Conservation (phyloP, 2,888 invertebrate genomes). For the Diarsia dahlii region DNA sequence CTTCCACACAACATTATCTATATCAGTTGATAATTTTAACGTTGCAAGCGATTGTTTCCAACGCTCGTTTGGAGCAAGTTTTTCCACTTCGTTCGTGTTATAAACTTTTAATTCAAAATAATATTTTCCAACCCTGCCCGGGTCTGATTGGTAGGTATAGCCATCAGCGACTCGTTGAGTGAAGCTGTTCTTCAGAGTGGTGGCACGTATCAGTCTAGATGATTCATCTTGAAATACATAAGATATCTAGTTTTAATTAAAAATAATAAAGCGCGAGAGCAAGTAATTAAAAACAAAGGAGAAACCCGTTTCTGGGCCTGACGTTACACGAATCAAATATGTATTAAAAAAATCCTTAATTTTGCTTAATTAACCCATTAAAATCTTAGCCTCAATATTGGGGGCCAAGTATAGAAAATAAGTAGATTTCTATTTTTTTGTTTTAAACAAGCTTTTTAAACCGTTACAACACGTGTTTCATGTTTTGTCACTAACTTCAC, state of each 20-base stretch:
- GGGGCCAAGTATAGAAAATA: no score
- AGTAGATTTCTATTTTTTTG: no score
- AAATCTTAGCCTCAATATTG: no score
- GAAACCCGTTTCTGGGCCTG: no score
- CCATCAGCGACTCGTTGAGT: conserved; percentile 5
- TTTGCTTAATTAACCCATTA: no score
- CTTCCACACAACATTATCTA: conserved; percentile 7
- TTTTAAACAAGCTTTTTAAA: no score
- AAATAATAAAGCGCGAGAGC: no score
- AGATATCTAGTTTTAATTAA: conserved; percentile 2
- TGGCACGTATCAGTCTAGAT: not conserved
- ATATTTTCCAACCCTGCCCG: conserved; percentile 1
- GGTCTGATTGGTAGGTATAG: not conserved
- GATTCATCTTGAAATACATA: conserved; percentile 12
- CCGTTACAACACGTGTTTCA: no score
- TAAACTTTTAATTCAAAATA: conserved; percentile 11
- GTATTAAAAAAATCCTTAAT: no score
- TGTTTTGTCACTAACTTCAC: no score
- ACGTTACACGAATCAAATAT: no score
- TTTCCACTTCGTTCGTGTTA: conserved; percentile 5
- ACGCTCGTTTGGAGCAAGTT: not conserved
- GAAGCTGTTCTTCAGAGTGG: conserved; percentile 6
- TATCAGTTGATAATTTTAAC: not conserved
- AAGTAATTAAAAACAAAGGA: no score
- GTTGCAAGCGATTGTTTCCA: conserved; percentile 1